Evolutionary conservation across 2,113 vertebrate species (phyloP).

Genomic region (Uropsilus gracilis): DNA sequence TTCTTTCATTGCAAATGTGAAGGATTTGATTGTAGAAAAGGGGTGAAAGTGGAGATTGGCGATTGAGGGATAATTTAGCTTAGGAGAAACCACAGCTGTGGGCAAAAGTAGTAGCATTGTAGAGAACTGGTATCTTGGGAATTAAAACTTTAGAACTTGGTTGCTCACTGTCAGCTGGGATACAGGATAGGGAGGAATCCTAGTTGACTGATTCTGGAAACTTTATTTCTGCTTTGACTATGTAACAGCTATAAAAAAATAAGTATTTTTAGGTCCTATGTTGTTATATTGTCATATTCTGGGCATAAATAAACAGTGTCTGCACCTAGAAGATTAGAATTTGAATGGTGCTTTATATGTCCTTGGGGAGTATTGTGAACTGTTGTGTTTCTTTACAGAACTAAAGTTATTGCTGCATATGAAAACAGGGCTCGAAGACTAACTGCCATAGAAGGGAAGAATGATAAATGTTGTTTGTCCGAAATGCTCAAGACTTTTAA

Average conservation of each 20-base stretch:
- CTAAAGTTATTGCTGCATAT: background rate
- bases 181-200: background rate
- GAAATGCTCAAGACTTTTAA: background rate
- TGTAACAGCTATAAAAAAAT: background rate
- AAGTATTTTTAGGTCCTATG: background rate
- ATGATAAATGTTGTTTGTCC: background rate
- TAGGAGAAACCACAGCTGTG: background rate
- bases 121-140: background rate
- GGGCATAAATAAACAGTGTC: background rate
- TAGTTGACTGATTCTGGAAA: background rate
- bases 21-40: background rate
- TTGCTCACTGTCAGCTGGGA: background rate
- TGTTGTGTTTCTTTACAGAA: background rate
- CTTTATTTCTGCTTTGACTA: background rate
- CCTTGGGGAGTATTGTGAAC: background rate
- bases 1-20: background rate
- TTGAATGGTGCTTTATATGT: background rate
- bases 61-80: background rate
- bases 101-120: background rate
- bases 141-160: background rate
- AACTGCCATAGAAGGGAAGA: background rate
- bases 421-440: background rate
- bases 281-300: background rate
- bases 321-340: slow-evolving; percentile 6
- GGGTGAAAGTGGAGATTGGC: background rate